Evolutionary conservation across 35 echinoderm and acorn worm species (phyloP).

Genomic region (Heliocidaris tuberculata): DNA sequence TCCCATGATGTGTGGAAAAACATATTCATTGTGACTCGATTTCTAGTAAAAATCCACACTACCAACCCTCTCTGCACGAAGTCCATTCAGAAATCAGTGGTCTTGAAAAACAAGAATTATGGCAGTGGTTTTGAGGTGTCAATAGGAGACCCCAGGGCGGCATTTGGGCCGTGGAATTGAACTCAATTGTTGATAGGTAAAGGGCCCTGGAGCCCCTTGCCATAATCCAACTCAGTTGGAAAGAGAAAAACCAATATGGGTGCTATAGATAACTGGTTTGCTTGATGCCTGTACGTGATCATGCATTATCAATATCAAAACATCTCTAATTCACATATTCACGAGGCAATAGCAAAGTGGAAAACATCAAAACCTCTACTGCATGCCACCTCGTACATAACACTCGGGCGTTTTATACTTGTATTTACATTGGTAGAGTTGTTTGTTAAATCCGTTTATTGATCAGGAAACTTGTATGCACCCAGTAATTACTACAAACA

Average conservation of each 20-base stretch:
- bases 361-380: not conserved
- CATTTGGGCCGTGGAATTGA: slow-evolving; percentile 1
- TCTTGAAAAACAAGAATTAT: not conserved
- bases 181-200: slow-evolving; percentile 1
- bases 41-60: not conserved
- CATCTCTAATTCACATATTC: not conserved
- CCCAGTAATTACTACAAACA: not conserved
- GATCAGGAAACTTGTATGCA: not conserved
- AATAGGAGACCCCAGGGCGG: not conserved
- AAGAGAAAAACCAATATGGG: not conserved
- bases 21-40: not conserved
- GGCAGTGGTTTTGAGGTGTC: not conserved
- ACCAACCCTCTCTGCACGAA: not conserved
- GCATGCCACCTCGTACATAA: not conserved
- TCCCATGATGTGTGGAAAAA: not conserved
- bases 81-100: not conserved
- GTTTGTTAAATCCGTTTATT: not conserved
- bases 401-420: not conserved
- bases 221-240: not conserved
- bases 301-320: not conserved
- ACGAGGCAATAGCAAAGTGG: not conserved
- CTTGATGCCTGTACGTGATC: not conserved
- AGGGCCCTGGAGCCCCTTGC: not conserved
- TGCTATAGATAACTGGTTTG: not conserved
- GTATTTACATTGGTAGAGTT: not conserved